A percentile compares a stretch with the other conserved stretches of the same genome.
These are phyloP conservation scores for Oxystoma pomonae DNA, from an alignment of 2,888 invertebrate genomes.

Conservation along the genomic window DNA sequence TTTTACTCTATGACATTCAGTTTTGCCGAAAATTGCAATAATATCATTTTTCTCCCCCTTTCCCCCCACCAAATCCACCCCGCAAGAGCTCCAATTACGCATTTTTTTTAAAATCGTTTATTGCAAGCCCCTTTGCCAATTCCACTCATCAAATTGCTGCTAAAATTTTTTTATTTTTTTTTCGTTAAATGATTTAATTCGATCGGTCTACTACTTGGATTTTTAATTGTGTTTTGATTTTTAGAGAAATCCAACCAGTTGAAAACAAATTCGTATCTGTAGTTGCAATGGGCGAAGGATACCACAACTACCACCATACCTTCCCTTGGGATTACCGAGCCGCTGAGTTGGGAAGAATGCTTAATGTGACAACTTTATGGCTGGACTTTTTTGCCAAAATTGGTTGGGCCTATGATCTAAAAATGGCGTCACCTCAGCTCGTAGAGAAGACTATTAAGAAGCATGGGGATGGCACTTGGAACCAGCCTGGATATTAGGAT, in stretches of 20 bases:
- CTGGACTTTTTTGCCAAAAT: slow-evolving; percentile 77
- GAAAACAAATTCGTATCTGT: slow-evolving; percentile 67
- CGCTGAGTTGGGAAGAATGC: slow-evolving; percentile 61
- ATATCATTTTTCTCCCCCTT: too few species aligned
- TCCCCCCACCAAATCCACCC: too few species aligned
- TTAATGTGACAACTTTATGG: slow-evolving; percentile 72
- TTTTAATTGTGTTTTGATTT: too few species aligned
- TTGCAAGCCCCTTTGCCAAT: too few species aligned
- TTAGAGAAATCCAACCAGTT: slow-evolving; percentile 62
- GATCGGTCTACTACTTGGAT: too few species aligned
- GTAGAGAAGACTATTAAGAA: slow-evolving; percentile 61
- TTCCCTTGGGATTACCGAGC: slow-evolving; percentile 87
- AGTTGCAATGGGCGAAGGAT: slow-evolving; percentile 72
- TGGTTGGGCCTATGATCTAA: slow-evolving; percentile 86
- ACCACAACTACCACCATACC: slow-evolving; percentile 84
- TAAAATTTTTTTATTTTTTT: too few species aligned
- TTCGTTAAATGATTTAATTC: too few species aligned
- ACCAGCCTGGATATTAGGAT: neutral
- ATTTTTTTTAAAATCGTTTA: too few species aligned
- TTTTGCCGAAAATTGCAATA: too few species aligned
- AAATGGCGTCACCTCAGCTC: slow-evolving; percentile 69
- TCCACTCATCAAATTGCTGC: too few species aligned
- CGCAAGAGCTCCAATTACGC: too few species aligned
- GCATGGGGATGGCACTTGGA: slow-evolving; percentile 31
- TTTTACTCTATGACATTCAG: too few species aligned